Evolutionary conservation across 2,797 vertebrate genomes (phyloP), one percentile per base, ranked within the genome.

Genomic region (Coendou prehensilis): DNA sequence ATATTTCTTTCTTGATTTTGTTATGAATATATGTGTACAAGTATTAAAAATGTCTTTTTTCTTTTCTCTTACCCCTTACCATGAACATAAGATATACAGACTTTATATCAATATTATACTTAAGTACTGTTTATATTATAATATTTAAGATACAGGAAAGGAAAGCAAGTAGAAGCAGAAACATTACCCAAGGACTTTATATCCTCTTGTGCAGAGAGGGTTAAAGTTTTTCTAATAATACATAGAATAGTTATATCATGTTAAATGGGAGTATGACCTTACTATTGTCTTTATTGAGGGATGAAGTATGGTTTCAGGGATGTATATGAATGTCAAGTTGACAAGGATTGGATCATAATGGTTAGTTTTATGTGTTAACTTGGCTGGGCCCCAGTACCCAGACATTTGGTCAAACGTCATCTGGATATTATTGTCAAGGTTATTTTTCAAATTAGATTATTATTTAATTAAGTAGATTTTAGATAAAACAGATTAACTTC

Each of bases 301-400:
- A 41, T 71, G 61, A 71, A 37, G 28, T 63, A 81, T 10, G 63
- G 11, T 33, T 71, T 93, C 18, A 18, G 17, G 45, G 9, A 73
- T 54, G 26, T 81, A 26, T 54, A 33, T 73, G 45, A 81, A 18
- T 81, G 45, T 26, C 63, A 59, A 61, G 41, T 52, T 93, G 54
- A 81, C 18, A 73, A 63, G 18, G 33, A 28, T n/a, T 73, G 9
- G 54, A 86, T 4, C 22, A 50, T 87, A 45, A 87, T 61, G 41
- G 61, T 94, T 84, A 93, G 54, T 79, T 94, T 87, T 83, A 80
- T 69, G 22, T 87, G 79, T 82, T 67, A 93, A 86, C 4, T 50
- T 79, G 84, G 33, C 59, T 91, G 86, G 33, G 85, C 82, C 37
- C 88, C 2, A 59, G 57, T 84, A 84, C 22, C 17, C 13, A 95